phyloP scores from a whole-genome alignment of 1,140 invertebrate species.

The Phortica variegata region DNA sequence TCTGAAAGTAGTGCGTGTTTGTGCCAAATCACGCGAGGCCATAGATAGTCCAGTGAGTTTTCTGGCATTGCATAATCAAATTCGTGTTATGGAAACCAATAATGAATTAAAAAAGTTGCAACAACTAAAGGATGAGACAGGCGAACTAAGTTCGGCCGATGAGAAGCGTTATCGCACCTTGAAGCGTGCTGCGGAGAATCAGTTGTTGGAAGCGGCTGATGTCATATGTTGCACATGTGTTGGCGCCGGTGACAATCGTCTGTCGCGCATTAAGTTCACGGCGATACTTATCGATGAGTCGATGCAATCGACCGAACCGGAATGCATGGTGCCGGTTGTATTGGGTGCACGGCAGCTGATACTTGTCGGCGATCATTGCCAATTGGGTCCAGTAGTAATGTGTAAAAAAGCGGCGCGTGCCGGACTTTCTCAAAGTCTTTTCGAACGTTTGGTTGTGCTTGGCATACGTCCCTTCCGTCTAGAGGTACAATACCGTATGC shows the following conservation, averaged over 20 bases:
- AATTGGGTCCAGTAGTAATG: conserved; percentile 98
- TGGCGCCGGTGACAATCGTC: conserved; percentile 92
- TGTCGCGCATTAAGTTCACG: conserved; percentile 90
- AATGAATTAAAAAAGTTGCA: conserved; percentile 94
- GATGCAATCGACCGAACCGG: conserved; percentile 94
- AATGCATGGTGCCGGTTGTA: conserved; percentile 98
- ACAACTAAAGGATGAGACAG: conserved; percentile 95
- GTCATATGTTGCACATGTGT: conserved; percentile 99
- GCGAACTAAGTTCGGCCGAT: conserved; percentile 89
- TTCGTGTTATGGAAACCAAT: conserved; percentile 88
- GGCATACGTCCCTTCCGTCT: conserved; percentile 93
- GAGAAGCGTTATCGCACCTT: conserved; percentile 92
- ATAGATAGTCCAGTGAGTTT: conserved; percentile 98
- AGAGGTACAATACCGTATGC: conserved; percentile 99
- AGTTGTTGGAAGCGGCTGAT: conserved; percentile 92
- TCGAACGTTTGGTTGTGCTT: conserved; percentile 94
- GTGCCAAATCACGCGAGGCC: conserved; percentile 96
- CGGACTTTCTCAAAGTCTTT: conserved; percentile 95
- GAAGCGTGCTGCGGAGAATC: conserved; percentile 89
- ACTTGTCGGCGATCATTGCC: conserved; percentile 98
- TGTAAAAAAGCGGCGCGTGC: conserved; percentile 98
- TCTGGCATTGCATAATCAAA: conserved; percentile 95
- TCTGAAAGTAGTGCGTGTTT: conserved; percentile 93
- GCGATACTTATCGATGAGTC: conserved; percentile 99
- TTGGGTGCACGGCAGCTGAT: conserved; percentile 95